These are phyloP conservation scores for Epizoanthus ramosus DNA, from an alignment of 92 coral and sea anemone species.

Conservation along the genomic window DNA sequence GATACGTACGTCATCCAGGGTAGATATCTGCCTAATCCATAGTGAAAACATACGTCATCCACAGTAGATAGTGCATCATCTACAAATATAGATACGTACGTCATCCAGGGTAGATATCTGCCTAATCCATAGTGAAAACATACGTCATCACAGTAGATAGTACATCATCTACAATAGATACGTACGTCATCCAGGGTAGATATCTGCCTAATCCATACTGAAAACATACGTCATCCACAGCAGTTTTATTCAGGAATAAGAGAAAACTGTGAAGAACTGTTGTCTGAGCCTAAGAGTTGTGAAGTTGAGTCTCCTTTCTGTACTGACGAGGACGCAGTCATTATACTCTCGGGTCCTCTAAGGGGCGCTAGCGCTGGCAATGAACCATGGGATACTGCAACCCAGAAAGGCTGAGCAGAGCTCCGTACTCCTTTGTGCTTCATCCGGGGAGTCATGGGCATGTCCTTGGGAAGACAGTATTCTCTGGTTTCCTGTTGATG, in stretches of 20 bases:
- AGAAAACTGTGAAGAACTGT: constrained; percentile 64
- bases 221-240: no score
- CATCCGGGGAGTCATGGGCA: constrained; percentile 89
- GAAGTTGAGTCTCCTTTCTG: constrained; percentile 41
- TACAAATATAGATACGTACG: no score
- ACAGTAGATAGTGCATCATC: no score
- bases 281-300: constrained; percentile 61
- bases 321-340: constrained; percentile 44
- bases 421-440: constrained; percentile 56
- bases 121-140: no score
- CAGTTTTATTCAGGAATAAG: constrained; percentile 50
- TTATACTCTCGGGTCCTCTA: constrained; percentile 67
- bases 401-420: constrained; percentile 70
- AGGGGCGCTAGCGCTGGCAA: constrained; percentile 80
- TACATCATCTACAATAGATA: no score
- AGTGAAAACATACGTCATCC: no score
- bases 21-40: no score
- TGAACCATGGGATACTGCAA: constrained; percentile 57
- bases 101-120: no score
- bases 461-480: constrained; percentile 74
- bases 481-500: constrained; percentile 68
- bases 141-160: no score
- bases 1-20: no score
- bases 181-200: no score
- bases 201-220: no score